phyloP scores from a whole-genome alignment of 2,888 invertebrate genomes.

The Drosophila ezoana region DNA sequence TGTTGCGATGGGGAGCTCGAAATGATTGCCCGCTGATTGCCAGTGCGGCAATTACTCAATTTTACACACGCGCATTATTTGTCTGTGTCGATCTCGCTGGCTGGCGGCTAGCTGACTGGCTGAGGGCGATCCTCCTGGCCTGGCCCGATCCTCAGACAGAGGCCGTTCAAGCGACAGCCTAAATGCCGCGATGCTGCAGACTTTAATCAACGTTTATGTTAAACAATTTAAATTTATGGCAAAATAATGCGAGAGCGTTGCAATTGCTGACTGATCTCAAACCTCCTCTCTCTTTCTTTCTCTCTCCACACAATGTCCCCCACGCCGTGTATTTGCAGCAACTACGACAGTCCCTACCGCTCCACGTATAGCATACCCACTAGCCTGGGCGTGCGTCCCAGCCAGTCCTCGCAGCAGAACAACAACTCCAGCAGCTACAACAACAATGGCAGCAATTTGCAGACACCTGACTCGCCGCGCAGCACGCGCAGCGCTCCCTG shows the following conservation, averaged over 20 bases:
- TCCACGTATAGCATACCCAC: conserved; percentile 86
- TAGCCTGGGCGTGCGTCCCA: conserved; percentile 84
- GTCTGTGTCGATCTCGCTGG: conserved; percentile 71
- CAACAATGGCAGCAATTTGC: conserved; percentile 79
- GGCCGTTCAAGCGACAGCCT: conserved; percentile 57
- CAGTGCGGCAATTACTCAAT: conserved; percentile 79
- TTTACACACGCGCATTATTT: conserved; percentile 80
- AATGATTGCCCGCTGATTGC: conserved; percentile 81
- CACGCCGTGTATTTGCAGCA: conserved; percentile 64
- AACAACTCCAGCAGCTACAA: conserved; percentile 81
- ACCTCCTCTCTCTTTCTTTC: neutral
- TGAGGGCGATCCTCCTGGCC: conserved; percentile 37
- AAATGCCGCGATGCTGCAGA: conserved; percentile 62
- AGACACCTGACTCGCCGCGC: conserved; percentile 89
- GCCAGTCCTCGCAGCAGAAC: conserved; percentile 71
- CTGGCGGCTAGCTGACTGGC: neutral
- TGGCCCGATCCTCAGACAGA: conserved; percentile 17
- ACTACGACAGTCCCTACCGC: conserved; percentile 86
- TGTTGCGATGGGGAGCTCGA: conserved; percentile 51
- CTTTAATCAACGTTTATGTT: conserved; percentile 81
- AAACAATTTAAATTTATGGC: conserved; percentile 82
- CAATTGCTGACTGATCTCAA: conserved; percentile 66
- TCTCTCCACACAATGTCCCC: neutral
- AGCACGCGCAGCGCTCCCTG: conserved; percentile 94
- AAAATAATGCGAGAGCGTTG: conserved; percentile 76